Percentiles rank a stretch among this genome's conserved stretches.
Conservation (phyloP, 2,113 vertebrate species). For the Zosterops hypoxanthus region DNA sequence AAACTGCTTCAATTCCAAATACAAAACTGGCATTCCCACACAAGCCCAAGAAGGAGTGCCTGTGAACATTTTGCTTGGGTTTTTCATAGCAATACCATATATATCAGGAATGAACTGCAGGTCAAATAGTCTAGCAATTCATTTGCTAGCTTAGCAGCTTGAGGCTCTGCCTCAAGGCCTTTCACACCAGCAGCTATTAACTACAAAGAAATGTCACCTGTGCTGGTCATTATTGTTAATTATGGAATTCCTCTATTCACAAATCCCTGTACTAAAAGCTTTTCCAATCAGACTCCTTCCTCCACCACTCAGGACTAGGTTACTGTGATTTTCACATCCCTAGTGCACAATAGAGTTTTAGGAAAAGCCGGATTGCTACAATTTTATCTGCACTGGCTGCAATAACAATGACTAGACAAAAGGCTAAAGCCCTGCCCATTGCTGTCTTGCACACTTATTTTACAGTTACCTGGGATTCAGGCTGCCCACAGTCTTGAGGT, state of each 20-base stretch:
- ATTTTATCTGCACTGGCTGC: not conserved
- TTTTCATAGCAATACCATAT: not conserved
- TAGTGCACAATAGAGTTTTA: not conserved
- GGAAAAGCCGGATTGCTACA: not conserved
- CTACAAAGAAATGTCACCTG: not conserved
- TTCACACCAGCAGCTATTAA: slow-evolving; percentile 1
- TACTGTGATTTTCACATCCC: not conserved
- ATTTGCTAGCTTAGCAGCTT: not conserved
- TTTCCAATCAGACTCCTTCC: not conserved
- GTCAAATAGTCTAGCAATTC: not conserved
- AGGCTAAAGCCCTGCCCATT: not conserved
- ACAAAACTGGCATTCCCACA: not conserved
- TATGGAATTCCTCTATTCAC: not conserved
- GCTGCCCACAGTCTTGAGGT: not conserved
- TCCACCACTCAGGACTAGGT: not conserved
- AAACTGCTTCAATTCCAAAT: not conserved
- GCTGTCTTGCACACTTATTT: not conserved
- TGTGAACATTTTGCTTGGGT: not conserved
- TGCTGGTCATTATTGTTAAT: not conserved
- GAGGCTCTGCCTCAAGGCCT: not conserved
- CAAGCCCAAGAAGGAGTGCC: not conserved
- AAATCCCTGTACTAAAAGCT: not conserved
- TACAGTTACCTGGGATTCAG: not conserved
- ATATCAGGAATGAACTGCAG: not conserved
- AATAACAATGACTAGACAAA: not conserved